phyloP scores from a whole-genome alignment of 2,113 vertebrate species.

The Tyto alba region DNA sequence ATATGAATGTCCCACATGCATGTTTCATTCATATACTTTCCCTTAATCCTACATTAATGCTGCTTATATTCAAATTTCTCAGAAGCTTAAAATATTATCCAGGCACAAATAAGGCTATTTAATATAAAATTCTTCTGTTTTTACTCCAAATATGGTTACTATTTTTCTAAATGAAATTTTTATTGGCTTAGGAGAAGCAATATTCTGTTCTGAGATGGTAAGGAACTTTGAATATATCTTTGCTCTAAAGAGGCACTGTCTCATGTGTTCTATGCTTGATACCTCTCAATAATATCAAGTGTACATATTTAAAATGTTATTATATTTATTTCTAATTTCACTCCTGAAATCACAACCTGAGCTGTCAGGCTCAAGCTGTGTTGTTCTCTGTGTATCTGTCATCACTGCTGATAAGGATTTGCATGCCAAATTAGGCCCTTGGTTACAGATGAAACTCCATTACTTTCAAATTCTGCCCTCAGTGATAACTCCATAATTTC shows the following conservation, averaged over 20 bases:
- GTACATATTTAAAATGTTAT: not conserved
- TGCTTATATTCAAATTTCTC: not conserved
- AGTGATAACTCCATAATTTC: not conserved
- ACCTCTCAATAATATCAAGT: not conserved
- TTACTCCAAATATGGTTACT: not conserved
- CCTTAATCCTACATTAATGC: not conserved
- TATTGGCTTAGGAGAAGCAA: not conserved
- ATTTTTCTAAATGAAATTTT: not conserved
- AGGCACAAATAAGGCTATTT: not conserved
- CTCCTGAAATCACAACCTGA: not conserved
- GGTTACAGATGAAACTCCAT: slow-evolving; percentile 4
- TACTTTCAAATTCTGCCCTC: not conserved
- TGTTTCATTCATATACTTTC: not conserved
- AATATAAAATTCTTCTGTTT: not conserved
- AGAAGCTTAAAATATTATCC: not conserved
- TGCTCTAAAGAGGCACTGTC: not conserved
- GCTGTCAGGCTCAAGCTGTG: not conserved
- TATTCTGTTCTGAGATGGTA: not conserved
- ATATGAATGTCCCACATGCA: not conserved
- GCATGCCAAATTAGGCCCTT: not conserved
- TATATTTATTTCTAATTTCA: slow-evolving; percentile 6
- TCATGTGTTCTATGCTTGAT: not conserved
- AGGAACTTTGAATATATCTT: not conserved
- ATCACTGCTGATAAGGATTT: slow-evolving; percentile 13
- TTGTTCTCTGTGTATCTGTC: not conserved